Evolutionary conservation across 2,888 invertebrate species (phyloP), one percentile per base, ranked within the genome.

Genomic region (Tetrapedia diversipes): DNA sequence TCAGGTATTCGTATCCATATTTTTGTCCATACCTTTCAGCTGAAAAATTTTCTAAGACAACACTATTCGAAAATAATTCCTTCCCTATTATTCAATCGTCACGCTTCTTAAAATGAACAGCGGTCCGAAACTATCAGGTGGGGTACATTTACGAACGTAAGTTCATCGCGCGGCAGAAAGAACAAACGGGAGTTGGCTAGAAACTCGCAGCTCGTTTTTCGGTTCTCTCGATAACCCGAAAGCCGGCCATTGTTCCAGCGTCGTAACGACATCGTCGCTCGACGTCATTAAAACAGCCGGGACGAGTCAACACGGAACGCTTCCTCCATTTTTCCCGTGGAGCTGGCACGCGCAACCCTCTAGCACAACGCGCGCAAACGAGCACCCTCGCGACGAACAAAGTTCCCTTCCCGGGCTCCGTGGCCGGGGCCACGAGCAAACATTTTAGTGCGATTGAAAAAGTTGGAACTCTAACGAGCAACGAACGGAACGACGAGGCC

Each of bases 371-470:
- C 61, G 56, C 24, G 39, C 43, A 45, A 65, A 65, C 65, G 65
- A 56, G 65, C 65, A 45, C 65, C 24, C 56, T 56, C 32, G 43
- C 56, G 45, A 16, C 27, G 66, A 57, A 57, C 47, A 66, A 66
- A 57, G 57, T 66, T 54, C 34, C 6, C 29, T n/a, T n/a, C n/a
- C n/a, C n/a, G n/a, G 24, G 22, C 11, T n/a, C 24, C 14, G 47
- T 11, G 16, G n/a, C 47, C 29, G n/a, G 34, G n/a, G n/a, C 41
- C 65, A 19, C 37, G 19, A 51, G 53, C 63, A 79, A 81, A 79
- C 81, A 76, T 81, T 81, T 81, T 76, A 76, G 54, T 68, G 68
- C 63, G 72, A 81, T 81, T 81, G 82, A 81, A 81, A 81, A 81
- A 81, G 81, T 81, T 81, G 64, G 51, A 61, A 60, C 49, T 56